phyloP scores from a whole-genome alignment of 2,113 vertebrate genomes.

The Neomonachus schauinslandi region DNA sequence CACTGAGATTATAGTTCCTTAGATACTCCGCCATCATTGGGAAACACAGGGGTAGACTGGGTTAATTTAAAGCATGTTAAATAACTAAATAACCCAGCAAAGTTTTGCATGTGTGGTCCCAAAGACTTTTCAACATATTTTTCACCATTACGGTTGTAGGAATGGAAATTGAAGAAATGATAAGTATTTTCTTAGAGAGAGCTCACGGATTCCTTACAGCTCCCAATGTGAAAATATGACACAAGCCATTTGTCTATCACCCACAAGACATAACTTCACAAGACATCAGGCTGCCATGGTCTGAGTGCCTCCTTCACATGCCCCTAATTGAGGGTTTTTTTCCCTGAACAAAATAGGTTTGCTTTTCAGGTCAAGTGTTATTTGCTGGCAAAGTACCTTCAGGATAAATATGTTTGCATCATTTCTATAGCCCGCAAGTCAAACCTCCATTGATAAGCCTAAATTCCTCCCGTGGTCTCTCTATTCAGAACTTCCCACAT shows the following conservation, averaged over 20 bases:
- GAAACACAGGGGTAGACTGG: not conserved
- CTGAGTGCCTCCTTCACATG: not conserved
- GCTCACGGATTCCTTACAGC: not conserved
- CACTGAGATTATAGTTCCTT: conserved; percentile 28
- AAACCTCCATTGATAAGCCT: not conserved
- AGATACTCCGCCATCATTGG: not conserved
- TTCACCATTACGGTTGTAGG: conserved; percentile 21
- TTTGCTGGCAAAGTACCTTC: conserved; percentile 54
- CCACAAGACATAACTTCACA: not conserved
- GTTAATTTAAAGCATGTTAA: not conserved
- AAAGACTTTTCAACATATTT: conserved; percentile 4
- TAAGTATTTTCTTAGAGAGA: conserved; percentile 32
- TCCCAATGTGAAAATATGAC: not conserved
- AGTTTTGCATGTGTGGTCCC: not conserved
- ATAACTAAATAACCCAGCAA: not conserved
- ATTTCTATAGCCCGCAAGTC: not conserved
- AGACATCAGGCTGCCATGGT: conserved; percentile 30
- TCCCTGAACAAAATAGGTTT: not conserved
- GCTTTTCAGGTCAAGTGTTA: conserved; percentile 38
- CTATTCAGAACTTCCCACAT: not conserved
- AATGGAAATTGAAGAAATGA: conserved; percentile 37
- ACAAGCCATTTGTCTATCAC: not conserved
- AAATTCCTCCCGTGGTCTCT: not conserved
- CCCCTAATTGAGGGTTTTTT: not conserved
- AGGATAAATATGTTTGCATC: conserved; percentile 1